Evolutionary conservation across 1,140 invertebrate genomes (phyloP).

Genomic region (Ctenoplectra terminalis): DNA sequence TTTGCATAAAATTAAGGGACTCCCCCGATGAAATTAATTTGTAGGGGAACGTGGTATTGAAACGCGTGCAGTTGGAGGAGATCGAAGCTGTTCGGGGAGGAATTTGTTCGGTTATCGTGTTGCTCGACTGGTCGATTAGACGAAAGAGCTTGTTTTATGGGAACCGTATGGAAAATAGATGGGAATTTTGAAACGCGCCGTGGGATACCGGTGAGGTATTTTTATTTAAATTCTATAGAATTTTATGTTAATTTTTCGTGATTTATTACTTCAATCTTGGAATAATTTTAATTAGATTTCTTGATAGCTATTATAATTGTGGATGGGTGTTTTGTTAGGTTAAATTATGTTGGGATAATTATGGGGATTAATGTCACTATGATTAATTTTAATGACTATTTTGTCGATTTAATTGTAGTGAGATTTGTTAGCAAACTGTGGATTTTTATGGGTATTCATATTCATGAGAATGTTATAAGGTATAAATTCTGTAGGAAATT

Average conservation of each 20-base stretch:
- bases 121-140: not conserved
- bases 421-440: no score
- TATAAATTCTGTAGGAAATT: no score
- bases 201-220: not conserved
- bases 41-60: not conserved
- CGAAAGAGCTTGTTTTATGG: not conserved
- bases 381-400: not conserved
- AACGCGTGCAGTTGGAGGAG: not conserved
- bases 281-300: no score
- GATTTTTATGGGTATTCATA: no score
- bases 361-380: no score
- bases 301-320: no score
- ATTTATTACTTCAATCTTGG: not conserved
- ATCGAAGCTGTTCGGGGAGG: not conserved
- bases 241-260: not conserved
- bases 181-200: not conserved
- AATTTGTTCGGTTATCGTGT: not conserved
- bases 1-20: conserved; percentile 23
- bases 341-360: no score
- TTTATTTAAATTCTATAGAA: not conserved
- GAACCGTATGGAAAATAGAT: not conserved
- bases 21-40: not conserved
- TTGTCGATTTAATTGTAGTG: no score
- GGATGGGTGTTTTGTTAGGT: no score
- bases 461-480: no score